Conservation (phyloP, 2,113 vertebrate genomes). For the Arenaria interpres region DNA sequence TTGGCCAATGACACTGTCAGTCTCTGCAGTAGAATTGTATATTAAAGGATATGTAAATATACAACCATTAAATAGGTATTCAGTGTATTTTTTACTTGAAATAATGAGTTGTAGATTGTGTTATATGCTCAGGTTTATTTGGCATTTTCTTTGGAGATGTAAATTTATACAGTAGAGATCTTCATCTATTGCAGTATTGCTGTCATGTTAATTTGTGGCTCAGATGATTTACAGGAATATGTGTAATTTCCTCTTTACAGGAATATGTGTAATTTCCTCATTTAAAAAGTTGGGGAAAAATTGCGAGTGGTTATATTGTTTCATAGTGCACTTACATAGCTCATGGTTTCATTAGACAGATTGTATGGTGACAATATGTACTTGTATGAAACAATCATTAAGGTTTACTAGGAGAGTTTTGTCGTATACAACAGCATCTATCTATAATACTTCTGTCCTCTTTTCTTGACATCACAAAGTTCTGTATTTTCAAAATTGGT, state of each 20-base stretch:
- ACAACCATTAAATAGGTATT: background rate
- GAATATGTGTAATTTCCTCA: conserved; percentile 66
- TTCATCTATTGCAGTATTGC: conserved; percentile 50
- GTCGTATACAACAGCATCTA: conserved; percentile 16
- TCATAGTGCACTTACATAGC: conserved; percentile 26
- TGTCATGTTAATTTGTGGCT: conserved; percentile 63
- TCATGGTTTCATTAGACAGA: conserved; percentile 52
- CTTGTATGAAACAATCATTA: conserved; percentile 50
- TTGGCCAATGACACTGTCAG: background rate
- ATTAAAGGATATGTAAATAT: background rate
- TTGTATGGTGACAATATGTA: conserved; percentile 16
- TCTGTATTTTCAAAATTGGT: background rate
- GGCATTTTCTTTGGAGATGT: conserved; percentile 67
- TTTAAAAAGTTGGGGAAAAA: conserved; percentile 50
- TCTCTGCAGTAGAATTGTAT: background rate
- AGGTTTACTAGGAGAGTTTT: conserved; percentile 37
- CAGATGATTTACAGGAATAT: conserved; percentile 61
- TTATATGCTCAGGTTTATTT: conserved; percentile 47
- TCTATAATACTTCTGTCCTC: conserved; percentile 52
- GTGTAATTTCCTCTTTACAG: conserved; percentile 65
- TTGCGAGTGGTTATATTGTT: background rate
- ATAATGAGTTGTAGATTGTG: conserved; percentile 6
- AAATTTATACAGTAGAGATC: conserved; percentile 56
- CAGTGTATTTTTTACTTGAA: background rate
- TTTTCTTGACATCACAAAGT: conserved; percentile 31